Evolutionary conservation across 2,113 vertebrate genomes (phyloP).

Genomic region (Ardeotis arabs): DNA sequence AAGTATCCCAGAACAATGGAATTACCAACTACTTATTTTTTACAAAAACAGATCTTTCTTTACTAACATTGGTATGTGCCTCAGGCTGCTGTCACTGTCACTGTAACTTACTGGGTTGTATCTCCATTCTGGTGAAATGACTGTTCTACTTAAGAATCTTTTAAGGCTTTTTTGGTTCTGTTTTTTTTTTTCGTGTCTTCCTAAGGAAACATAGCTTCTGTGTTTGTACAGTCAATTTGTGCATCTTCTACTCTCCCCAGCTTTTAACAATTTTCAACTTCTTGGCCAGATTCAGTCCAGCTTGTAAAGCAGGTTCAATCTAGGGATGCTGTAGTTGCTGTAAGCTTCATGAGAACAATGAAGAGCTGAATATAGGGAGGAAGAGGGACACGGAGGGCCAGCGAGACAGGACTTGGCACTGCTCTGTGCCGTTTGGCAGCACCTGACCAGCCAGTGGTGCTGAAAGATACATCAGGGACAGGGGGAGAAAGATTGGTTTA

Average conservation of each 20-base stretch:
- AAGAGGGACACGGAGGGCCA: not conserved
- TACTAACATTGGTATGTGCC: not conserved
- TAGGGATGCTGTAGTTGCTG: not conserved
- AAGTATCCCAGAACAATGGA: conserved; percentile 22
- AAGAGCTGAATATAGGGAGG: not conserved
- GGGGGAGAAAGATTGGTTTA: not conserved
- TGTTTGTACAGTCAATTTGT: not conserved
- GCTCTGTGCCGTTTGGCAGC: not conserved
- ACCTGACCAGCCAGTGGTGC: not conserved
- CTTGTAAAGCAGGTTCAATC: not conserved
- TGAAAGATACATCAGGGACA: not conserved
- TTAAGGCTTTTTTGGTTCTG: not conserved
- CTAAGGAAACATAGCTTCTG: not conserved
- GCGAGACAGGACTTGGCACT: not conserved
- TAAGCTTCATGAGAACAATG: not conserved
- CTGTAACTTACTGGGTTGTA: not conserved
- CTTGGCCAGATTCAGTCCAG: not conserved
- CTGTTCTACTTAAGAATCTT: not conserved
- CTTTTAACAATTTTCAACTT: not conserved
- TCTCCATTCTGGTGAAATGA: not conserved
- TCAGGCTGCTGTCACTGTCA: not conserved
- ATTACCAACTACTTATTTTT: not conserved
- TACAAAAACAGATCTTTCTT: not conserved
- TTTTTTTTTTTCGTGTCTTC: not conserved
- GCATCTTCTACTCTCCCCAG: not conserved